Conservation (phyloP, 2,113 vertebrate species). For the Pithys albifrons region DNA sequence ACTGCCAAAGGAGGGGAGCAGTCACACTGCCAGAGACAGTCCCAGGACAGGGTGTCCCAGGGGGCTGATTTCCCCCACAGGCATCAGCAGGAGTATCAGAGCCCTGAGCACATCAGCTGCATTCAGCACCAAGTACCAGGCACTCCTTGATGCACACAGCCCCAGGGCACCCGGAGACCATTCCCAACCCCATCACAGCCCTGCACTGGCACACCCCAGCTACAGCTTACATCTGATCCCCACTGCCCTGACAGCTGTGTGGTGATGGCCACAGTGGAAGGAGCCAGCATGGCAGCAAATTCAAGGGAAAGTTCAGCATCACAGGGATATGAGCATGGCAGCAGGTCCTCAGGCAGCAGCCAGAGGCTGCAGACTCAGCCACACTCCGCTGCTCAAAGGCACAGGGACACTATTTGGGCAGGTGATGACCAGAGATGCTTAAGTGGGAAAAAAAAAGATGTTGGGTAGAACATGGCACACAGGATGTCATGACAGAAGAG, state of each 20-base stretch:
- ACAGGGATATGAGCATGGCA: background rate
- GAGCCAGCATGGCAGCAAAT: background rate
- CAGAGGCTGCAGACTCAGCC: background rate
- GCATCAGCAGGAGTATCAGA: background rate
- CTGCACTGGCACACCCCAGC: background rate
- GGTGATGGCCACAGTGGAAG: background rate
- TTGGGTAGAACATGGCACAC: background rate
- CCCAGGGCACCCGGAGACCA: fast-evolving
- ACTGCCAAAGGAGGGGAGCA: background rate
- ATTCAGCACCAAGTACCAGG: background rate
- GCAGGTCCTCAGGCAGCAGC: background rate
- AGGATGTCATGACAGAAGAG: background rate
- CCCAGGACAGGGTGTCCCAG: background rate
- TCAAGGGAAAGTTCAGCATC: background rate
- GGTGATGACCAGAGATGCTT: fast-evolving
- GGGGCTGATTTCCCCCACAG: background rate
- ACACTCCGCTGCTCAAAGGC: fast-evolving
- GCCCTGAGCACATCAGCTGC: background rate
- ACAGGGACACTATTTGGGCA: background rate
- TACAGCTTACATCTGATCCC: background rate
- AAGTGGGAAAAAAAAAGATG: background rate
- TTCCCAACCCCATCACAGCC: background rate
- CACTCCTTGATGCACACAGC: background rate
- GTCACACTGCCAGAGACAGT: background rate
- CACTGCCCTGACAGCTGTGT: fast-evolving